These are phyloP conservation scores for Lasioglossum pauxillum DNA, from an alignment of 2,888 invertebrate genomes.

Conservation along the genomic window DNA sequence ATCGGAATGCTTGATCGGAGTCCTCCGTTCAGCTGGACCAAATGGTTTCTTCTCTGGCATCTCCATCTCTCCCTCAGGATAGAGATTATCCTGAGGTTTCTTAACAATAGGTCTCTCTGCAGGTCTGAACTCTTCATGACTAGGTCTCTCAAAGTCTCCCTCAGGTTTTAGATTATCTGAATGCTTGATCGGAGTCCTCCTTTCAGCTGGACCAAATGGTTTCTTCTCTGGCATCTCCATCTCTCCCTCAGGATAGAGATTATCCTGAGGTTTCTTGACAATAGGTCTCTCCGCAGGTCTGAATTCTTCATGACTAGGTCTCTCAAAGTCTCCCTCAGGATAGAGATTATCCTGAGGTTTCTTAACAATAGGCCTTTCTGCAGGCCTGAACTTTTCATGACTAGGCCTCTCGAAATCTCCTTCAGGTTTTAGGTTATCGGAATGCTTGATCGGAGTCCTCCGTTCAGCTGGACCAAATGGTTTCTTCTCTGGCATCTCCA, in stretches of 20 bases:
- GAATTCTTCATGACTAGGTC: neutral
- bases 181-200: conserved; percentile 85
- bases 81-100: conserved; percentile 79
- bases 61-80: conserved; percentile 57
- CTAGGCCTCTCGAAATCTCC: conserved; percentile 84
- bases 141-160: conserved; percentile 85
- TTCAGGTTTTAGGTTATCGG: conserved; percentile 83
- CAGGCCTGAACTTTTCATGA: neutral
- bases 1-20: conserved; percentile 83
- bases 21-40: conserved; percentile 85
- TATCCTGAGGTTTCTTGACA: conserved; percentile 62
- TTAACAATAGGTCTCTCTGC: conserved; percentile 86
- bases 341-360: conserved; percentile 86
- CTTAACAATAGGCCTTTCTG: neutral
- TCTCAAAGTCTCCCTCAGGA: conserved; percentile 85
- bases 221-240: too few relatives aligned
- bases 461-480: conserved; percentile 76
- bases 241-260: conserved; percentile 73
- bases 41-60: neutral
- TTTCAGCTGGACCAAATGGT: conserved; percentile 76
- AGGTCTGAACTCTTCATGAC: conserved; percentile 80
- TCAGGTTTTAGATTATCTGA: conserved; percentile 83
- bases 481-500: too few relatives aligned
- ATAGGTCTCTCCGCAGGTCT: neutral
- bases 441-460: conserved; percentile 85